These are phyloP conservation scores for Silurus aristotelis DNA, from an alignment of 2,797 vertebrate genomes.

Conservation along the genomic window DNA sequence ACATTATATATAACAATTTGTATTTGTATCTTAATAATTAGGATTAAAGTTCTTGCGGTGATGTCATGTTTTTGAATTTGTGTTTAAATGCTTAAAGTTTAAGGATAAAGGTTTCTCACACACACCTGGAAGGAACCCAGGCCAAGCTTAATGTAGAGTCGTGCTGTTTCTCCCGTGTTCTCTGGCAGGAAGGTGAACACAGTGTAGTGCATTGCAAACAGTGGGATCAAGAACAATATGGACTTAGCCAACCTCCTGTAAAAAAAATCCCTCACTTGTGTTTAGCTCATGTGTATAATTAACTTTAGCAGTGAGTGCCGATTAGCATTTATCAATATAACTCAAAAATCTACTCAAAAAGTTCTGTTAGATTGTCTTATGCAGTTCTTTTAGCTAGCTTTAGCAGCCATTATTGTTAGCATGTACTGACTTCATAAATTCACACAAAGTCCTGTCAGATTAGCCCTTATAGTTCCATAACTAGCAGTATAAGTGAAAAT, in stretches of 20 bases:
- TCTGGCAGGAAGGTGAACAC: slow-evolving; percentile 95
- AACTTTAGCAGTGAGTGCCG: background rate
- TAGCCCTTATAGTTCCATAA: too few species aligned
- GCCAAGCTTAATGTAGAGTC: slow-evolving; percentile 89
- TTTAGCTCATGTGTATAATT: background rate
- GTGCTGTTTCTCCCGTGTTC: slow-evolving; percentile 81
- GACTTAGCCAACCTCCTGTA: slow-evolving; percentile 94
- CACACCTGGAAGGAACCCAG: slow-evolving; percentile 94
- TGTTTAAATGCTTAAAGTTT: background rate
- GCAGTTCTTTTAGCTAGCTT: background rate
- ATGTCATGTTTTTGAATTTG: background rate
- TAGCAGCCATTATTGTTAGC: too few species aligned
- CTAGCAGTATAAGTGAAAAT: too few species aligned
- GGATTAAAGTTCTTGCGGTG: background rate
- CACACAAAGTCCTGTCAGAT: background rate
- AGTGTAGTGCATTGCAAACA: slow-evolving; percentile 95
- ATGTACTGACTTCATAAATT: background rate
- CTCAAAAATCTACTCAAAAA: background rate
- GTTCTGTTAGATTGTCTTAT: background rate
- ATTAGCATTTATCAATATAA: background rate
- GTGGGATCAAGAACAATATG: slow-evolving; percentile 93
- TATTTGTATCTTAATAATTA: background rate
- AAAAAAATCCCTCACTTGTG: slow-evolving; percentile 13
- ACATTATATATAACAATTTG: background rate
- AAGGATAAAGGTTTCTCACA: background rate